Percentiles rank a stretch among this genome's conserved stretches.
Conservation (phyloP, 1,140 invertebrate genomes). For the Leptopilina clavipes region DNA sequence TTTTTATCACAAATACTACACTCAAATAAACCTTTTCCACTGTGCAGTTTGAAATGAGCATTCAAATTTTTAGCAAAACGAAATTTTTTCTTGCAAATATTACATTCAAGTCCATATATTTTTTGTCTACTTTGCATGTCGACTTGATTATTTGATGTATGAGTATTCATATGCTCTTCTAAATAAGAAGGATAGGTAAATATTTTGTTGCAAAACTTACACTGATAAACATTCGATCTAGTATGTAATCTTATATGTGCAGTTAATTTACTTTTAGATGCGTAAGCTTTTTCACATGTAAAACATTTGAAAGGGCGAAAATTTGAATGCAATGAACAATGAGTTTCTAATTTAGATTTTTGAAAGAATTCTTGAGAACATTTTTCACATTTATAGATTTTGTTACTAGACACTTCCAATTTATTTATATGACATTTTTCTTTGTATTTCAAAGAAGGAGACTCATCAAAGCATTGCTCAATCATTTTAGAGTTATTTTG, state of each 20-base stretch:
- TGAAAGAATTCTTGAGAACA: constrained; percentile 70
- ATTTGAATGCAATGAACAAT: constrained; percentile 66
- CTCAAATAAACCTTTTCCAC: constrained; percentile 62
- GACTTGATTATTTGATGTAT: constrained; percentile 49
- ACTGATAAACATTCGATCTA: constrained; percentile 66
- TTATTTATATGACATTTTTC: background rate
- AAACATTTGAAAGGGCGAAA: constrained; percentile 67
- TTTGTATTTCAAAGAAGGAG: background rate
- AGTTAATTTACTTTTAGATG: constrained; percentile 69
- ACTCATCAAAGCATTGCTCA: background rate
- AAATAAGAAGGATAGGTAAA: constrained; percentile 72
- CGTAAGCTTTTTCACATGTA: constrained; percentile 67
- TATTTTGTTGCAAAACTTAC: constrained; percentile 70
- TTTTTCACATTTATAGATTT: constrained; percentile 67
- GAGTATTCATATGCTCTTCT: constrained; percentile 67
- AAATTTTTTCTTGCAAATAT: constrained; percentile 65
- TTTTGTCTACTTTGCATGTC: constrained; percentile 6
- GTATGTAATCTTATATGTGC: constrained; percentile 70
- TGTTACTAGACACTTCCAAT: constrained; percentile 42
- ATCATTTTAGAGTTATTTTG: background rate
- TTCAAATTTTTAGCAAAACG: constrained; percentile 66
- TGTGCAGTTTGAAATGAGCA: constrained; percentile 67
- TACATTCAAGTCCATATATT: constrained; percentile 62
- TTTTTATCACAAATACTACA: constrained; percentile 74
- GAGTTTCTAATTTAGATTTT: constrained; percentile 70